Evolutionary conservation across 2,888 invertebrate genomes (phyloP), one percentile per base, ranked within the genome.

Genomic region (Gonocerus acuteangulatus): DNA sequence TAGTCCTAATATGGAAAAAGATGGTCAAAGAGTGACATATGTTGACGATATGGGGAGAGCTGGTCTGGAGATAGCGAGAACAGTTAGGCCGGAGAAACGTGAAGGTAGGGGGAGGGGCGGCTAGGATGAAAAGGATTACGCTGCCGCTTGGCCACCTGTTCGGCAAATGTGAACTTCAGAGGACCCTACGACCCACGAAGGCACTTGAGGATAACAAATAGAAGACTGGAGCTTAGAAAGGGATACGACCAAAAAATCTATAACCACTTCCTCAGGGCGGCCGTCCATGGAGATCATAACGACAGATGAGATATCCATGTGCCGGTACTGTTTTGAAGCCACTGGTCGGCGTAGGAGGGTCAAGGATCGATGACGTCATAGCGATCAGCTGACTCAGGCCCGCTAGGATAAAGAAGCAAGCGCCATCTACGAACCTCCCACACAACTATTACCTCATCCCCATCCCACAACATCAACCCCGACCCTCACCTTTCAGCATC

Each of bases 131-230:
- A 45, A 48, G 60, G 21, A 16, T 27, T 61, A 56, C 63, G 57
- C 49, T 45, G 48, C 61, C 54, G 60, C 52, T 54, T 22, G 62
- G 56, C 62, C 64, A 64, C 64, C 62, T 62, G 64, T 62, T 64
- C 64, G 62, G 62, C 62, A 62, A 64, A 62, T 64, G 62, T 56
- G 32, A 34, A 4, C 47, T 51, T 48, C 2, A 13, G 34, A 2
- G 2, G 32, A 1, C 27, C 27, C 27, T 27, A 9, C 27, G 27
- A 6, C 27, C 27, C 9, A 27, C 27, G n/a, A n/a, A n/a, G n/a
- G n/a, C n/a, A n/a, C n/a, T n/a, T n/a, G n/a, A n/a, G n/a, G n/a
- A n/a, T n/a, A n/a, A n/a, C n/a, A n/a, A n/a, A n/a, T n/a, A n/a
- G n/a, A 27, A 27, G 4, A 27, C 9, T 4, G 27, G 27, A 27